Base-by-base conservation (phyloP, 2,888 invertebrate genomes). In the Tetranychus piercei region DNA sequence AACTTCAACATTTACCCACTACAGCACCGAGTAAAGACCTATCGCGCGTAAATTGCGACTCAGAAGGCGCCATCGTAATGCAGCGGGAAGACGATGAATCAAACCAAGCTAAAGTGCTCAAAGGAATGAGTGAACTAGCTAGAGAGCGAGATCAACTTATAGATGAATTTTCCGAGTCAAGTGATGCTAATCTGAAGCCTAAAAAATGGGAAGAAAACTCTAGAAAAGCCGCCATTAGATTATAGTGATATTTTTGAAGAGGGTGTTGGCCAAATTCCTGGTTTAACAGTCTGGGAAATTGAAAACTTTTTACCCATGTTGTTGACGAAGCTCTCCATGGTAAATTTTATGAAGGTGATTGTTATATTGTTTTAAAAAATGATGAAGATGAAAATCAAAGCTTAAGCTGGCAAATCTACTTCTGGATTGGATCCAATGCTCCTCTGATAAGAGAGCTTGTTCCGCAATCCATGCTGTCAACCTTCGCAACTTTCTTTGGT, bases 401-500 rank as follows among this genome's bases (percentile, higher is more conserved):
- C 75, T 84, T 96, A 7, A 87, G 87, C 75, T 97, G 97, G 94
- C 90, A 93, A 80, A 99, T 99, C 80, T 99, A 90, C 84, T 99
- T 96, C 83, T 99, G 97, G 99, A 99, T 99, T 80, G 99, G 99
- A 55, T 91, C 90, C 77, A 90, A 92, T 81, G 91, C 95, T 3
- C 89, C 95, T 15, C 82, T 82, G 95, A 95, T 83, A 96, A 96
- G 84, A 88, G 91, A 80, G 94, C 94, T 0, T 94, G 94, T 83
- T 90, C 95, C 1, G 95, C 99, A 6, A 99, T 99, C 82, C 99
- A 99, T 84, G 96, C 99, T 0, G 99, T 99, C 0, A 97, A 99
- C 84, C 86, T 99, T 77, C 87, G 99, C 74, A 99, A 99, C 83
- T 89, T 91, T 82, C 86, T 99, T n/a, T 74, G 96, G 96, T 5